Percentiles rank a stretch among this genome's conserved stretches.
Conservation (phyloP, 2,797 vertebrate genomes). For the Coranthus polyacanthus region DNA sequence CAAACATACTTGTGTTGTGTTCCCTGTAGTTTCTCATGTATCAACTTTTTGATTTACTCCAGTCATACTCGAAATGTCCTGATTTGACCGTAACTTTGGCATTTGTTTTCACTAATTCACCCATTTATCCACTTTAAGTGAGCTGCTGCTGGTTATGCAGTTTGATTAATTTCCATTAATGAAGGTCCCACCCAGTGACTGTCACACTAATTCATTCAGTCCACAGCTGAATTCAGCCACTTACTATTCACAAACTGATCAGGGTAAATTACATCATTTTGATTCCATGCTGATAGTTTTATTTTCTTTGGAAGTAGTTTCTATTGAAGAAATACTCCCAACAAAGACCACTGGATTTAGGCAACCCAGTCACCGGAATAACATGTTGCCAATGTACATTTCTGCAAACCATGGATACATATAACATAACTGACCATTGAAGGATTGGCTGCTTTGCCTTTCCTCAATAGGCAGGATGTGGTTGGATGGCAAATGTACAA, state of each 20-base stretch:
- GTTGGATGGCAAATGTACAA: no score
- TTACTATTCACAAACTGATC: conserved; percentile 22
- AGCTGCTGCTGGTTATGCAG: conserved; percentile 16
- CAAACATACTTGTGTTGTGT: background rate
- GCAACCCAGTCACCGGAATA: no score
- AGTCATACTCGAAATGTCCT: background rate
- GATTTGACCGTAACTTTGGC: background rate
- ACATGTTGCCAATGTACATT: no score
- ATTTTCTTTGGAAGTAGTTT: no score
- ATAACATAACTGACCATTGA: no score
- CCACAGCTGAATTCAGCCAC: conserved; percentile 1
- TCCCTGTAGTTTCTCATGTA: background rate
- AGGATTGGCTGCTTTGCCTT: no score
- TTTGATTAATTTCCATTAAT: conserved; percentile 21
- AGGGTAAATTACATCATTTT: no score
- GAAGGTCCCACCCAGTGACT: conserved; percentile 17
- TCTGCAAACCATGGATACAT: no score
- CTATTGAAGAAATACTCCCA: no score
- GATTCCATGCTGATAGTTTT: no score
- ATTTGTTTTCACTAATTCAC: background rate
- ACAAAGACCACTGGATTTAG: no score
- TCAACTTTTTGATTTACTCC: background rate
- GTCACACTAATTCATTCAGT: conserved; percentile 34
- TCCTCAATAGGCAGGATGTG: no score
- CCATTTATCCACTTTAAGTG: background rate